Conservation (phyloP, 1,140 invertebrate species). For the Goniozus legneri region DNA sequence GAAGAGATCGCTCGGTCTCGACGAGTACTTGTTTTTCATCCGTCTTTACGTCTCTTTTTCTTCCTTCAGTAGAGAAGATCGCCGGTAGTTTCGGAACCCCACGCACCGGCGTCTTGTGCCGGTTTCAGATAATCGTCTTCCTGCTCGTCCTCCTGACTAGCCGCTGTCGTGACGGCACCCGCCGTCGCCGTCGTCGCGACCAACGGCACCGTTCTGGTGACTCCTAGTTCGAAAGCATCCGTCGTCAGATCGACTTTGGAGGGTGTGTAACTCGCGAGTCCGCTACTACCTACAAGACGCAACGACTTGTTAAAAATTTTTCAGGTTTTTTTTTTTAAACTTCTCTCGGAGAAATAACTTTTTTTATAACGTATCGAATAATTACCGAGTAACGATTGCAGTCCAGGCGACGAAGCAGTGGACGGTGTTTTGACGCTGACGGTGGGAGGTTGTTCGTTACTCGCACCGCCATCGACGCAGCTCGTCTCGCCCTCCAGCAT, state of each 20-base stretch:
- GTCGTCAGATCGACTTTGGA: constrained; percentile 59
- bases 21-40: no score
- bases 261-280: constrained; percentile 62
- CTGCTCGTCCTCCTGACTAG: constrained; percentile 22
- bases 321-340: background rate
- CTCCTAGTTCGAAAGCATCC: constrained; percentile 62
- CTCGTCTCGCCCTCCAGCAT: constrained; percentile 62
- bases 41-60: no score
- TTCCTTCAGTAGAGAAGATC: constrained; percentile 59
- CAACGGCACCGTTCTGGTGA: constrained; percentile 52
- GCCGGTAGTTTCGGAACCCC: constrained; percentile 63
- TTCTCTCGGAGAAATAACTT: background rate
- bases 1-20: no score
- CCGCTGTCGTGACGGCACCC: constrained; percentile 14
- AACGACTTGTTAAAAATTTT: no score
- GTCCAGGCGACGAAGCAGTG: constrained; percentile 30
- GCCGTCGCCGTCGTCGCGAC: constrained; percentile 23
- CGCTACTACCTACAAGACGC: constrained; percentile 47
- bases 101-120: constrained; percentile 59
- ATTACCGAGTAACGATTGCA: constrained; percentile 47
- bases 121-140: constrained; percentile 58
- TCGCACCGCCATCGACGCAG: constrained; percentile 43
- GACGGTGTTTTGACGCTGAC: constrained; percentile 32
- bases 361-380: constrained; percentile 7
- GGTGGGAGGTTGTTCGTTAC: constrained; percentile 31